Conservation (phyloP, 2,888 invertebrate species). For the Mantis religiosa region DNA sequence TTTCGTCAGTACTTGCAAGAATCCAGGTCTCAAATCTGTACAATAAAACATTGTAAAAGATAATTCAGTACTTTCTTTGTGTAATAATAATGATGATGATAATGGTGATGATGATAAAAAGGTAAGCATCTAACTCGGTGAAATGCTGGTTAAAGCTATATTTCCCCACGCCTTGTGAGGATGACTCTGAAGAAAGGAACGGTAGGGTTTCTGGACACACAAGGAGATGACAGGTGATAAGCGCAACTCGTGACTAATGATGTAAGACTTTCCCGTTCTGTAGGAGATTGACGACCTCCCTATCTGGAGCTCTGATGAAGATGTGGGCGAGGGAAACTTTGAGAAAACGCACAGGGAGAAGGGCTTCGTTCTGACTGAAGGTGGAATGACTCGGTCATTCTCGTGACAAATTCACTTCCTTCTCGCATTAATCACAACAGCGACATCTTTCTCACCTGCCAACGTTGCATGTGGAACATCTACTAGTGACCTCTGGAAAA, state of each 20-base stretch:
- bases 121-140: too few species aligned
- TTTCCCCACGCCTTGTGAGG: too few species aligned
- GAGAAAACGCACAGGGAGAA: neutral
- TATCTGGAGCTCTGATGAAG: neutral
- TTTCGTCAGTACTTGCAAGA: too few species aligned
- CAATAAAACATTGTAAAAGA: too few species aligned
- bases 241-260: neutral
- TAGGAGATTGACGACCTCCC: neutral
- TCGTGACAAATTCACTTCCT: conserved; percentile 3
- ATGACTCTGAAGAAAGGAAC: neutral
- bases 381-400: neutral
- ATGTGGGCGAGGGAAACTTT: neutral
- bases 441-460: neutral
- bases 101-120: too few species aligned
- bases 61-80: too few species aligned
- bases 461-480: neutral
- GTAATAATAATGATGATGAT: too few species aligned
- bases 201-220: too few species aligned
- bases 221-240: neutral
- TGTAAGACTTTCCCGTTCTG: neutral
- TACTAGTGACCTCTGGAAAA: neutral
- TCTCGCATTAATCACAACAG: neutral
- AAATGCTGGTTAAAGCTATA: too few species aligned
- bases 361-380: neutral
- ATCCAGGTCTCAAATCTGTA: too few species aligned